Base-by-base conservation (phyloP, 2,888 invertebrate genomes). In the Drosophila kanekoi region DNA sequence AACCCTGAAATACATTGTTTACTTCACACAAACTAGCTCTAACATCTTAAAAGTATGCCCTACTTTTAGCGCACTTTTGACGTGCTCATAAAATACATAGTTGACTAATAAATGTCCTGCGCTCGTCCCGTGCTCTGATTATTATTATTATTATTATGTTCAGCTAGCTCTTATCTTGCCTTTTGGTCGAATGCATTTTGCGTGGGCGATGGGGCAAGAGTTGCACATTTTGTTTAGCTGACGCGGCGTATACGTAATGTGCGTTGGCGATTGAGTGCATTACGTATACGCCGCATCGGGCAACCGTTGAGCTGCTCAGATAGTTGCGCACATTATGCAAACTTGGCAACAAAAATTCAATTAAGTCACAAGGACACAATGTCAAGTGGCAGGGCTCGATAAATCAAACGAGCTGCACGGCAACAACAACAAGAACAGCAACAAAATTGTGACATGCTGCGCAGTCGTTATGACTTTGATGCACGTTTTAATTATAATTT, bases 401-500 rank as follows among this genome's bases (percentile, higher is more conserved):
- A 77, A 72, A 77, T 77, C 72, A 77, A 43, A 71, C 8, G 14
- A 35, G 11, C 47, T 53, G 37, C 52, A 40, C 41, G 52, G 14
- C 20, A 66, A 35, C 33, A 53, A 51, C 48, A 51, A 47, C 28
- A 48, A 20, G 9, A 48, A 8, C 18, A 13, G 32, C 41, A 54
- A 51, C 72, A 60, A 68, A 80, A 86, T 83, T 79, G 84, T 88
- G 84, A 82, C 89, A 88, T 86, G 87, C 84, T 88, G 89, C 53
- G 88, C 67, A 45, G 77, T 66, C 65, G 64, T 79, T 79, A 67
- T 68, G 84, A 86, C 76, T 89, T 87, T 89, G 85, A 89, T 86
- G 90, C 89, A 89, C 89, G 87, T 89, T 86, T 89, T 89, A 87
- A 90, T 86, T 86, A 89, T 87, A 84, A 83, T 85, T 88, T 89